Evolutionary conservation across 2,888 invertebrate species (phyloP).

Genomic region (Cremastinae sp.): DNA sequence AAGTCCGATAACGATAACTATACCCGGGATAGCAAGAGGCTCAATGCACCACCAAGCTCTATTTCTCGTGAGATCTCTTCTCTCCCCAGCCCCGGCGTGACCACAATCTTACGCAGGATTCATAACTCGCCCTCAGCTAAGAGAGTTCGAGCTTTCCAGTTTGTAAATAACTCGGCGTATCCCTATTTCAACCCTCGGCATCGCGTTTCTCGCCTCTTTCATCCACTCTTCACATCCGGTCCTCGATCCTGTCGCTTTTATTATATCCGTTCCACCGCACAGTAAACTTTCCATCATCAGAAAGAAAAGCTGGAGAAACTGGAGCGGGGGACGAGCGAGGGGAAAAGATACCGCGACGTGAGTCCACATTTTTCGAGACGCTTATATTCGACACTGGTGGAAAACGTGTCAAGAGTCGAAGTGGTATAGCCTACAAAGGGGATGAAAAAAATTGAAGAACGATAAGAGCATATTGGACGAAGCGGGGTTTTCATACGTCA

Average conservation of each 20-base stretch:
- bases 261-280: not conserved
- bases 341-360: conserved; percentile 2
- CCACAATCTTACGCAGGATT: conserved; percentile 36
- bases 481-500: not conserved
- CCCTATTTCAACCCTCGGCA: not conserved
- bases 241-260: not conserved
- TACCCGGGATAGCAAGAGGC: conserved; percentile 14
- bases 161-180: conserved; percentile 58
- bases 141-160: conserved; percentile 43
- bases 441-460: not conserved
- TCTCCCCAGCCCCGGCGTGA: conserved; percentile 20
- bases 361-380: conserved; percentile 47
- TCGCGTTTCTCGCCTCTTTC: conserved; percentile 12
- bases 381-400: conserved; percentile 41
- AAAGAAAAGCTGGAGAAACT: too few relatives aligned
- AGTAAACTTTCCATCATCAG: conserved; percentile 8
- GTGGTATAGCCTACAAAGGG: not conserved
- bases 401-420: conserved; percentile 34
- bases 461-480: not conserved
- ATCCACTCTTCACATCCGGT: not conserved
- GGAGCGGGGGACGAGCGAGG: too few relatives aligned
- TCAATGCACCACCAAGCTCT: conserved; percentile 15
- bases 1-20: conserved; percentile 60
- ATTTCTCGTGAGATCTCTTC: conserved; percentile 32
- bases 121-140: conserved; percentile 34